Percentiles rank a stretch among this genome's conserved stretches.
Conservation (phyloP, 2,888 invertebrate species). For the Rhingia campestris region DNA sequence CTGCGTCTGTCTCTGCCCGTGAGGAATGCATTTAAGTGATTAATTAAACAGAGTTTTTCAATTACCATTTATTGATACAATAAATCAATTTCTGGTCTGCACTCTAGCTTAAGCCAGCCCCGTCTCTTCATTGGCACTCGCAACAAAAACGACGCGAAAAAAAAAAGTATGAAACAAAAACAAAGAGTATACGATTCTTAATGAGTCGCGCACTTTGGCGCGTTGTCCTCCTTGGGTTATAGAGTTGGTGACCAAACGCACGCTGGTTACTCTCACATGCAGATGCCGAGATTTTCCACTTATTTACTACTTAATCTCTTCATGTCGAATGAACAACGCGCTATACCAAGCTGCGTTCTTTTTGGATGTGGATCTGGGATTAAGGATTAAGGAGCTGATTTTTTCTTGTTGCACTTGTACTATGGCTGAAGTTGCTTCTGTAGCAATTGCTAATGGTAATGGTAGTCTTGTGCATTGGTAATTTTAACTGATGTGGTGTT, state of each 20-base stretch:
- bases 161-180: constrained; percentile 5
- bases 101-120: constrained; percentile 54
- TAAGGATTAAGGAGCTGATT: constrained; percentile 49
- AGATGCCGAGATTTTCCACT: constrained; percentile 68
- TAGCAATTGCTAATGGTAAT: constrained; percentile 68
- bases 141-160: background rate
- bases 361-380: constrained; percentile 44
- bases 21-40: constrained; percentile 76
- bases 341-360: constrained; percentile 19
- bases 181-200: constrained; percentile 47
- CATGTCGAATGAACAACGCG: constrained; percentile 55
- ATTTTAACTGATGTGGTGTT: constrained; percentile 73
- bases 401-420: constrained; percentile 21
- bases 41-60: constrained; percentile 79
- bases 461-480: constrained; percentile 64
- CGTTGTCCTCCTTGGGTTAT: constrained; percentile 31
- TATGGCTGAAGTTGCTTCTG: constrained; percentile 20
- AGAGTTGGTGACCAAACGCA: constrained; percentile 42
- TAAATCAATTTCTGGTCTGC: constrained; percentile 77
- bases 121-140: constrained; percentile 59
- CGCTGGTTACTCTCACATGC: constrained; percentile 43
- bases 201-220: constrained; percentile 58
- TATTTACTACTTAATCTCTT: constrained; percentile 69
- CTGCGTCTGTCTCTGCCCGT: constrained; percentile 37
- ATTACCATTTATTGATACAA: constrained; percentile 79